Percentiles rank a stretch among this genome's conserved stretches.
These are phyloP conservation scores for Amphimedon queenslandica DNA, from an alignment of 37 sponge, comb jelly and placozoan genomes.

Conservation along the genomic window DNA sequence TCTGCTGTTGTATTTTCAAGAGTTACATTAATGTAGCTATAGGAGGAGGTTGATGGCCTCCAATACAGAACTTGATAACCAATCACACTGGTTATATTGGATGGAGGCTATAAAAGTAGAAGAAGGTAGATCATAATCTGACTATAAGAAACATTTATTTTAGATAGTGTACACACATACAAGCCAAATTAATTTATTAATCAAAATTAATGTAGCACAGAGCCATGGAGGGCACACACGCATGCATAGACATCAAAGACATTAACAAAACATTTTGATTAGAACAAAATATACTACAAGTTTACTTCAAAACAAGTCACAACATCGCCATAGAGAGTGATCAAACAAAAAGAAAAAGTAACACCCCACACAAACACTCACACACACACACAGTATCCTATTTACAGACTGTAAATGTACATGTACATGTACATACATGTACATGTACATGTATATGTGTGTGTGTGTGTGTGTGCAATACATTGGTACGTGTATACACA, in stretches of 20 bases:
- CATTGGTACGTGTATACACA: too few species aligned
- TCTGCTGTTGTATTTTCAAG: background rate
- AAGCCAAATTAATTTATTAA: background rate
- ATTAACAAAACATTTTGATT: too few species aligned
- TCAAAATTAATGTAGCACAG: background rate
- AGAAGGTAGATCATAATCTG: background rate
- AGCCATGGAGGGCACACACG: too few species aligned
- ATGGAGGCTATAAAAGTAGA: background rate
- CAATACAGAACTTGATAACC: constrained; percentile 22
- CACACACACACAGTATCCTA: background rate
- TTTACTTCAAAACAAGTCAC: too few species aligned
- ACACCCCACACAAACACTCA: too few species aligned
- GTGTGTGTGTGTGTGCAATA: constrained; percentile 9
- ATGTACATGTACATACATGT: constrained; percentile 1
- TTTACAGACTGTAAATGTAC: background rate
- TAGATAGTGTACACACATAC: background rate
- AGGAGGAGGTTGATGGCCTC: background rate
- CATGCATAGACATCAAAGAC: background rate
- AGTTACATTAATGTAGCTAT: background rate
- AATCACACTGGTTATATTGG: background rate
- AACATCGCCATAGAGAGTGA: too few species aligned
- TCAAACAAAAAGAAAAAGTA: too few species aligned
- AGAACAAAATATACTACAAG: too few species aligned
- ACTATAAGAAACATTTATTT: background rate
- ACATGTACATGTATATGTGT: background rate